Percentiles rank a stretch among this genome's conserved stretches.
These are phyloP conservation scores for Chaitophorus viminalis DNA, from an alignment of 2,888 invertebrate species.

Conservation along the genomic window DNA sequence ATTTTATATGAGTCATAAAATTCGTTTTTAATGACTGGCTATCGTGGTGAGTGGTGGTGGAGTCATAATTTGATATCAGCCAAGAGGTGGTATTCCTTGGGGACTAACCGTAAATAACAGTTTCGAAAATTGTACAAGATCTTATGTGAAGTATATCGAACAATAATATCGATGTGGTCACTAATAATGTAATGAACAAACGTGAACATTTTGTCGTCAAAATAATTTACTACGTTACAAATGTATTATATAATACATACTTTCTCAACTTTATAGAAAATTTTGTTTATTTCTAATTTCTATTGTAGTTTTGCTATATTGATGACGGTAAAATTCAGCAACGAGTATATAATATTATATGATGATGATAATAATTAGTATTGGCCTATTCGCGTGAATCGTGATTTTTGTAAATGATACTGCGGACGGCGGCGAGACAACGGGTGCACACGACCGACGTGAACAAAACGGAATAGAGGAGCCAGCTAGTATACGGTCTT, in stretches of 20 bases:
- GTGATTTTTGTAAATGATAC: background rate
- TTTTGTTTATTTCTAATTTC: background rate
- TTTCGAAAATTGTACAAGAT: background rate
- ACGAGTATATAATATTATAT: background rate
- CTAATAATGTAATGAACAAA: background rate
- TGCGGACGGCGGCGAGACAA: background rate
- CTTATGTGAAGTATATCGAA: background rate
- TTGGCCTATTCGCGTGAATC: background rate
- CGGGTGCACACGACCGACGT: background rate
- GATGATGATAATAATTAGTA: too few relatives aligned
- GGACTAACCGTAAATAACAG: background rate
- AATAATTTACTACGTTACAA: background rate
- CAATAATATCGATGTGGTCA: background rate
- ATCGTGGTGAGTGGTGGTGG: background rate
- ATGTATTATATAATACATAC: too few relatives aligned
- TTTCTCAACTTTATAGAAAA: background rate
- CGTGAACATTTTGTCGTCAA: background rate
- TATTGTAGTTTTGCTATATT: background rate
- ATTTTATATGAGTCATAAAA: slow-evolving; percentile 8
- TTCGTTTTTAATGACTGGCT: background rate
- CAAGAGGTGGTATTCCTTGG: background rate
- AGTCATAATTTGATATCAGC: background rate
- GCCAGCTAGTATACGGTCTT: background rate
- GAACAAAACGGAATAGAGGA: background rate
- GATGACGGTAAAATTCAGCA: background rate